phyloP scores from a whole-genome alignment of 2,797 vertebrate species.

The Scolopax rusticola region DNA sequence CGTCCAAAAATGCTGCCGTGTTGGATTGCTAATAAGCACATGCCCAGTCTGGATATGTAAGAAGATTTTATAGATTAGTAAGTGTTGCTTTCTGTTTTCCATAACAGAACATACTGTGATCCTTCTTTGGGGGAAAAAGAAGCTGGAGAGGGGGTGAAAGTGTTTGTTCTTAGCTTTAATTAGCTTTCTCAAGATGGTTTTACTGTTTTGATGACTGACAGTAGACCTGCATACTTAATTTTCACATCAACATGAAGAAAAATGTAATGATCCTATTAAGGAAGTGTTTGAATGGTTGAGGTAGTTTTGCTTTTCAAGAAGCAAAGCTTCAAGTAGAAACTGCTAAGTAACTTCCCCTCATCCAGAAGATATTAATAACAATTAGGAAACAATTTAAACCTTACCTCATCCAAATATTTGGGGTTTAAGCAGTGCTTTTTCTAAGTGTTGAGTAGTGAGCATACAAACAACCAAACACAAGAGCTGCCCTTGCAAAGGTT shows the following conservation, averaged over 20 bases:
- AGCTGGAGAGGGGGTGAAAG: constrained; percentile 57
- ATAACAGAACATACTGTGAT: constrained; percentile 41
- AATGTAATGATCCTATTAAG: background rate
- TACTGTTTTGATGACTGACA: constrained; percentile 41
- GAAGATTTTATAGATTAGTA: constrained; percentile 9
- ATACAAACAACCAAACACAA: background rate
- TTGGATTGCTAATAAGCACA: constrained; percentile 21
- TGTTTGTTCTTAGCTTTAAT: constrained; percentile 70
- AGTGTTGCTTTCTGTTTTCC: constrained; percentile 40
- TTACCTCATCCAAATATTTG: accelerated
- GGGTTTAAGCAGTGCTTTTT: background rate
- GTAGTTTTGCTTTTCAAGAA: background rate
- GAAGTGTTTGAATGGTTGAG: background rate
- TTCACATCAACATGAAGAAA: constrained; percentile 21
- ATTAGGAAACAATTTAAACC: background rate
- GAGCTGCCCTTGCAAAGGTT: background rate
- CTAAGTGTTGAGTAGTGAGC: background rate
- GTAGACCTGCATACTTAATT: constrained; percentile 53
- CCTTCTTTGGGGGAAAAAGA: constrained; percentile 58
- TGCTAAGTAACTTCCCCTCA: background rate
- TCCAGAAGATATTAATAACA: background rate
- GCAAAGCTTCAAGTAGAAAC: background rate
- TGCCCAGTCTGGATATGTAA: background rate
- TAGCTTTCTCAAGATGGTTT: constrained; percentile 57
- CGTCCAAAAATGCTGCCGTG: background rate